Evolutionary conservation across 2,888 invertebrate genomes (phyloP).

Genomic region (Hemaris fuciformis): DNA sequence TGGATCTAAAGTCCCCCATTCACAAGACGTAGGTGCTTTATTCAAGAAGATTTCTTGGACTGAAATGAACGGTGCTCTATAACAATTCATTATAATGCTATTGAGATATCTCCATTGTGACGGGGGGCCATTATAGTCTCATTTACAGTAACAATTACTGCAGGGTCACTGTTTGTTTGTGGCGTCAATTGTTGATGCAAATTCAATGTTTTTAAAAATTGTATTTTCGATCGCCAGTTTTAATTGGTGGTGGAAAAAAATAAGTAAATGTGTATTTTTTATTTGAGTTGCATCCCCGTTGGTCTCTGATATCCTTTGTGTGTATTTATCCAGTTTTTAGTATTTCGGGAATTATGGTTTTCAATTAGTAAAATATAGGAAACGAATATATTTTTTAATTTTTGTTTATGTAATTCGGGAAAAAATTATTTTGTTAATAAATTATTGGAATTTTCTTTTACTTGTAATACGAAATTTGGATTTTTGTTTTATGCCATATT

Average conservation of each 20-base stretch:
- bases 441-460: too few species aligned
- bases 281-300: background rate
- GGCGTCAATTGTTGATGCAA: background rate
- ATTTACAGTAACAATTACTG: conserved; percentile 40
- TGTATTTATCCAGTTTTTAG: too few species aligned
- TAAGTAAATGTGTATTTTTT: background rate
- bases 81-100: conserved; percentile 74
- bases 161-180: conserved; percentile 1
- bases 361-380: too few species aligned
- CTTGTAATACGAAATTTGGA: too few species aligned
- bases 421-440: too few species aligned
- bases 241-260: background rate
- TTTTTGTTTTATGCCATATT: too few species aligned
- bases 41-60: conserved; percentile 60
- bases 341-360: too few species aligned
- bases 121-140: conserved; percentile 57
- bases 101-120: conserved; percentile 65
- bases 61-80: conserved; percentile 51
- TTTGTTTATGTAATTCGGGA: too few species aligned
- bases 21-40: conserved; percentile 64
- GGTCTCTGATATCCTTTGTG: background rate
- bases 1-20: conserved; percentile 62
- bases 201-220: background rate
- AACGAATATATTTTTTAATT: too few species aligned
- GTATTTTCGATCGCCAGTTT: background rate